A percentile compares a stretch with the other conserved stretches of the same genome.
Evolutionary conservation across 2,888 invertebrate genomes (phyloP).

Genomic region (Busseola fusca): DNA sequence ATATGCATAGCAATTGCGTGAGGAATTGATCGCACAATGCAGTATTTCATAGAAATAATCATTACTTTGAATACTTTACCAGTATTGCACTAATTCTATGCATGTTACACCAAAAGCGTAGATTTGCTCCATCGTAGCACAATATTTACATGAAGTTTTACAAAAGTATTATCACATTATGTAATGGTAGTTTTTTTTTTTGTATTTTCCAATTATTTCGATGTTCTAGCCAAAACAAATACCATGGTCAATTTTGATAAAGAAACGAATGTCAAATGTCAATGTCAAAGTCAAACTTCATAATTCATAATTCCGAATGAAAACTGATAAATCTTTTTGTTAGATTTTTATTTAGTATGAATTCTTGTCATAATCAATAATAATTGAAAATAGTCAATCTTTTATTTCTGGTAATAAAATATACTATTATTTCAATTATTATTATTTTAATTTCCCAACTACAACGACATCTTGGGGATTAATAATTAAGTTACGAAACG

Average conservation of each 20-base stretch:
- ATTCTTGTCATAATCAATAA: too few relatives aligned
- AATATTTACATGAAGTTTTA: neutral
- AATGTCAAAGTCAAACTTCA: slow-evolving; percentile 17
- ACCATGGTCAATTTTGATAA: slow-evolving; percentile 31
- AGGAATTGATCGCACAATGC: neutral
- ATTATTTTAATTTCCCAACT: neutral
- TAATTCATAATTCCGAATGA: neutral
- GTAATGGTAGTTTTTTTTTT: slow-evolving; percentile 22
- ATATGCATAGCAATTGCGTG: neutral
- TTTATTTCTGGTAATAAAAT: neutral
- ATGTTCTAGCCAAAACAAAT: slow-evolving; percentile 26
- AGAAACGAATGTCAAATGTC: slow-evolving; percentile 36
- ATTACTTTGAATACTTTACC: slow-evolving; percentile 67
- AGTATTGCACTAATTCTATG: slow-evolving; percentile 77
- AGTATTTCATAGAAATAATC: slow-evolving; percentile 44
- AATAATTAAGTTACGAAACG: fast-evolving
- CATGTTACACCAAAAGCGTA: slow-evolving; percentile 78
- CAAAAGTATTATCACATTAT: slow-evolving; percentile 30
- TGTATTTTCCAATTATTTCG: slow-evolving; percentile 1
- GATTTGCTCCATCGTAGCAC: slow-evolving; percentile 76
- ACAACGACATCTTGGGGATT: neutral
- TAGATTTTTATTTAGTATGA: neutral
- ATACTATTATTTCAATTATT: neutral
- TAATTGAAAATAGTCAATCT: neutral
- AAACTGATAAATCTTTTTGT: neutral